Evolutionary conservation across 1,140 invertebrate genomes (phyloP).

Genomic region (Hydropsyche tenuis): DNA sequence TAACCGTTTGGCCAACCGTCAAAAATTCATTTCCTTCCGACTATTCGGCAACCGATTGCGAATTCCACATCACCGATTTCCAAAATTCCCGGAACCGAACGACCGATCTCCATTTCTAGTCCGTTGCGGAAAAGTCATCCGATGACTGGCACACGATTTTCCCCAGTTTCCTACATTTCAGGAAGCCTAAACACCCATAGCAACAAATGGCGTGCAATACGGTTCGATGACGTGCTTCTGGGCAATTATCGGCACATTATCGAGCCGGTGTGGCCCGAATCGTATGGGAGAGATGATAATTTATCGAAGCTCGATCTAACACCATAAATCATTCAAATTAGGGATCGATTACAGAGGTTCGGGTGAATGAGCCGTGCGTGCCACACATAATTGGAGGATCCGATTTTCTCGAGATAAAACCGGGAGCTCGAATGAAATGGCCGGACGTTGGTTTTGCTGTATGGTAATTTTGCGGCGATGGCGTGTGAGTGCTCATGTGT

Average conservation of each 20-base stretch:
- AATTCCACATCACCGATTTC: background rate
- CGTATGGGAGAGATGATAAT: constrained; percentile 9
- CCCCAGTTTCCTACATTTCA: background rate
- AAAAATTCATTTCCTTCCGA: constrained; percentile 17
- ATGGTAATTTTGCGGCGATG: no score
- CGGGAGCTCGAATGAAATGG: constrained; percentile 14
- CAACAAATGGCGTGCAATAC: background rate
- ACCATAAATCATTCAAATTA: constrained; percentile 30
- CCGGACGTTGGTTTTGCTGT: background rate
- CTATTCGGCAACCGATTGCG: background rate
- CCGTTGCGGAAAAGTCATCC: background rate
- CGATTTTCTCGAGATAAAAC: constrained; percentile 14
- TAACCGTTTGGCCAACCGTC: constrained; percentile 2
- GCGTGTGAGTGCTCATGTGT: no score
- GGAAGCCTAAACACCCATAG: background rate
- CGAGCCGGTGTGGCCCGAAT: no score
- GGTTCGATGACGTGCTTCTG: background rate
- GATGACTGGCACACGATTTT: background rate
- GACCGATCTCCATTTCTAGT: background rate
- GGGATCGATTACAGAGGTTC: constrained; percentile 11
- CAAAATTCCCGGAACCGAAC: constrained; percentile 11
- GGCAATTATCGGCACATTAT: background rate
- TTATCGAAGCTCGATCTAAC: constrained; percentile 5
- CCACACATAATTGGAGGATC: background rate
- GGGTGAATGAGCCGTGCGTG: constrained; percentile 27